Evolutionary conservation across 2,888 invertebrate genomes (phyloP), one percentile per base, ranked within the genome.

Genomic region (Parthenolecanium corni): DNA sequence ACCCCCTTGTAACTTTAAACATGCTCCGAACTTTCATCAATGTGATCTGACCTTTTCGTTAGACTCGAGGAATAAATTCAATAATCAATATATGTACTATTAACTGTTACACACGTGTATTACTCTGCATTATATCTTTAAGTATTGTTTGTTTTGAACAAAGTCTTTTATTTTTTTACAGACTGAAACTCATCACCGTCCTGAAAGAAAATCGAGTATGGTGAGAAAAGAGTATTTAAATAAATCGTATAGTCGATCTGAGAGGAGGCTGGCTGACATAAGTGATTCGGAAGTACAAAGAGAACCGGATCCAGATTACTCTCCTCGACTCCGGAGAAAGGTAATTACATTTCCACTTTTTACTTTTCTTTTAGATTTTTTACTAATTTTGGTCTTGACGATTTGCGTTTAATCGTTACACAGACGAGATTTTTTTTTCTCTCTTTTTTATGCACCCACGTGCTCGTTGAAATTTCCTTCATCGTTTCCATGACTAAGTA

Each of bases 191-290:
- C 9, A 38, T 49, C 18, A 40, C 20, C 40, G 47, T n/a, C 40
- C 61, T 14, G 51, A 51, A 21, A 61, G 24, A 40, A 38, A 51
- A 16, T 51, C 40, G 4, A 51, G 36, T n/a, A 38, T 51, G 18
- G 18, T 58, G 31, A 47, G 16, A 61, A 42, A 46, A 9, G 53
- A 54, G 14, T 40, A 64, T 49, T 14, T 64, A 47, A 65, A 65
- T 52, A 63, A 56, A 31, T 66, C 66, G 6, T 65, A 65, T 64
- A 65, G 65, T 56, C 49, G 54, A 49, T 58, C 65, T 1, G 49
- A 64, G 18, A 51, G 64, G 16, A 36, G 52, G 3, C 52, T 63
- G 11, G 40, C 66, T 23, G 65, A 64, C 16, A 52, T 62, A 40
- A 42, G 52, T 36, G 52, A 53, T 16, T 47, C 66, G 20, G 66